Base-by-base conservation (phyloP, 2,888 invertebrate genomes). In the Apamea anceps region DNA sequence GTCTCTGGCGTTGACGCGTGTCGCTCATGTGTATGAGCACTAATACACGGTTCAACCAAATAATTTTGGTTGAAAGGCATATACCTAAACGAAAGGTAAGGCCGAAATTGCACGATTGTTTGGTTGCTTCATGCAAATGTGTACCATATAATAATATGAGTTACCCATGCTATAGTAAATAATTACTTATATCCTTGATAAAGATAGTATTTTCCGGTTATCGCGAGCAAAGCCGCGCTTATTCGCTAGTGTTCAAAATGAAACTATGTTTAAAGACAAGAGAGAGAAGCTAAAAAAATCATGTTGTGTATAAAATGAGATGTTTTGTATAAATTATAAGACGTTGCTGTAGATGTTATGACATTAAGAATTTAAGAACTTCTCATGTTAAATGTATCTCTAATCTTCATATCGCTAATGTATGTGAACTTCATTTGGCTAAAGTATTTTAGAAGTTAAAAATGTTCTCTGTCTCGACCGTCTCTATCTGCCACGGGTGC, bases 271-370 rank as follows among this genome's bases (percentile, higher is more conserved):
- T 67, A 51, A 78, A 75, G 18, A 48, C 65, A 79, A 79, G 86
- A 88, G 89, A 88, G 85, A 88, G 85, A 89, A 60, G 84, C 80
- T 72, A 67, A 77, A 65, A 5, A 66, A 67, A 74, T 72, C 77
- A 75, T 79, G 74, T 82, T 87, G 76, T 88, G 79, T 89, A 89
- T 82, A 84, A 85, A 80, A 71, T 86, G 75, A 67, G 18, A 79
- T 68, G 85, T 87, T 88, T 81, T 84, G 77, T 89, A 89, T 82
- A 80, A 75, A 45, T 87, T 97, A 70, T 89, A 84, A 85, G 86
- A 76, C 68, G 90, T 90, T 88, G 80, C 65, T 68, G 81, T 90
- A 88, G 85, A 75, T 90, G 88, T 88, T 89, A 73, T 63, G 78
- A 60, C 70, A 71, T 75, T 81, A 57, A 75, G 42, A 72, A 65